Percentiles rank a stretch among this genome's conserved stretches.
phyloP scores from a whole-genome alignment of 2,113 vertebrate species.

The Seriola rivoliana region DNA sequence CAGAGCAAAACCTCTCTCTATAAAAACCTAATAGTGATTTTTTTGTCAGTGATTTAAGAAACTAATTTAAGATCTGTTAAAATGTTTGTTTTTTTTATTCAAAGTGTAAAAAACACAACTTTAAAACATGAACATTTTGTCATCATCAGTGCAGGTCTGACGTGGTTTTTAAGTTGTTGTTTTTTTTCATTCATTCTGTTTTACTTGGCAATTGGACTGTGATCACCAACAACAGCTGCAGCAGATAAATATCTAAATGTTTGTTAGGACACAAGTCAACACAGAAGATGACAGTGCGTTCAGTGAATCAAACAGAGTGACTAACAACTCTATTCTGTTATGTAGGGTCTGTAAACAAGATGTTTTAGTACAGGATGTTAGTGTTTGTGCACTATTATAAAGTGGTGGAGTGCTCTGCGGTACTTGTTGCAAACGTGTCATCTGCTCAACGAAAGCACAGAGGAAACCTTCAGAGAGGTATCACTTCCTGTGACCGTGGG shows the following conservation, averaged over 20 bases:
- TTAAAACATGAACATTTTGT: not conserved
- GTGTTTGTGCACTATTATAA: not conserved
- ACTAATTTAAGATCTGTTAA: not conserved
- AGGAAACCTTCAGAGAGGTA: not conserved
- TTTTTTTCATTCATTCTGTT: not conserved
- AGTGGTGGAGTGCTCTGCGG: not conserved
- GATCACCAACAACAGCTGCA: slow-evolving; percentile 37
- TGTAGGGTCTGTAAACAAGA: slow-evolving; percentile 33
- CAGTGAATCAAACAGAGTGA: slow-evolving; percentile 20
- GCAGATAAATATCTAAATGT: slow-evolving; percentile 29
- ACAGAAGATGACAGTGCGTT: slow-evolving; percentile 34
- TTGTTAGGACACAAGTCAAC: slow-evolving; percentile 27
- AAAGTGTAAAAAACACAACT: not conserved
- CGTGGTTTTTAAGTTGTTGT: not conserved
- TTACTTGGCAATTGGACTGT: not conserved
- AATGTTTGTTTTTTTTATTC: not conserved
- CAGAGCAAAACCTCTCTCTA: not conserved
- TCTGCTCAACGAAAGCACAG: not conserved
- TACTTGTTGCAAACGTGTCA: not conserved
- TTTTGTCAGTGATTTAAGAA: not conserved
- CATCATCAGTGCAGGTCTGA: not conserved
- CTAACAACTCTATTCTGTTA: slow-evolving; percentile 13
- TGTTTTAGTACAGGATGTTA: slow-evolving; percentile 58
- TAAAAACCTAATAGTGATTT: not conserved
- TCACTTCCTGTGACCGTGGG: slow-evolving; percentile 25